A percentile compares a stretch with the other conserved stretches of the same genome.
These are phyloP conservation scores for Micoletzkya japonica DNA, from an alignment of 2,888 invertebrate genomes.

Conservation along the genomic window DNA sequence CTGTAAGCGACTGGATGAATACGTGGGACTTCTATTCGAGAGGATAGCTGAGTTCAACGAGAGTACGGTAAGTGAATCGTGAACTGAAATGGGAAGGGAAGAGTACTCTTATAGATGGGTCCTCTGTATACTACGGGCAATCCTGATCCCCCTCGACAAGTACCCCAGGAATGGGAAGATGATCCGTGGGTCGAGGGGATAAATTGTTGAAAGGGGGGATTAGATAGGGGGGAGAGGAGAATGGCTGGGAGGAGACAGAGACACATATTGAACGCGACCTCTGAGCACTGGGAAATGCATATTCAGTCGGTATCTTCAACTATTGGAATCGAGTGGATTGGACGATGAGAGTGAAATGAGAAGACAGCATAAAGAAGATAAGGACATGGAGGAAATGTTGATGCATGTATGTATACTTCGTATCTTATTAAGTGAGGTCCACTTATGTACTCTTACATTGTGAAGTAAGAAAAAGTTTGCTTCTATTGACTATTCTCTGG, in stretches of 20 bases:
- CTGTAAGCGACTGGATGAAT: slow-evolving; percentile 33
- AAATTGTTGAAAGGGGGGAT: background rate
- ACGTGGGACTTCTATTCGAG: slow-evolving; percentile 29
- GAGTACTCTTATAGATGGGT: slow-evolving; percentile 6
- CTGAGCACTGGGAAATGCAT: no score
- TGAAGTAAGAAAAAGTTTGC: no score
- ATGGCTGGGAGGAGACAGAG: background rate
- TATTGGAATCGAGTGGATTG: no score
- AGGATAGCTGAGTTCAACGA: slow-evolving; percentile 25
- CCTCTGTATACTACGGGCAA: slow-evolving; percentile 9
- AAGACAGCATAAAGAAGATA: no score
- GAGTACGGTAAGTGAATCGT: slow-evolving; percentile 12
- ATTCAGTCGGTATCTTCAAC: no score
- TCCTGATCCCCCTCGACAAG: slow-evolving; percentile 23
- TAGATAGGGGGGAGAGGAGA: background rate
- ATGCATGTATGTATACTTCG: no score
- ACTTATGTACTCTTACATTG: no score
- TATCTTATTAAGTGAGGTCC: no score
- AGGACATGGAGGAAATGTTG: no score
- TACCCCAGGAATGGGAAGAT: slow-evolving; percentile 7
- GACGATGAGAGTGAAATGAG: background rate
- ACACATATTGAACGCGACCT: no score
- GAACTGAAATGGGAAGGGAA: background rate
- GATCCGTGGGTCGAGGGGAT: slow-evolving; percentile 4
- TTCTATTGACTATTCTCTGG: no score